Base-by-base conservation (phyloP, 1,140 invertebrate genomes). In the Nylanderia fulva region DNA sequence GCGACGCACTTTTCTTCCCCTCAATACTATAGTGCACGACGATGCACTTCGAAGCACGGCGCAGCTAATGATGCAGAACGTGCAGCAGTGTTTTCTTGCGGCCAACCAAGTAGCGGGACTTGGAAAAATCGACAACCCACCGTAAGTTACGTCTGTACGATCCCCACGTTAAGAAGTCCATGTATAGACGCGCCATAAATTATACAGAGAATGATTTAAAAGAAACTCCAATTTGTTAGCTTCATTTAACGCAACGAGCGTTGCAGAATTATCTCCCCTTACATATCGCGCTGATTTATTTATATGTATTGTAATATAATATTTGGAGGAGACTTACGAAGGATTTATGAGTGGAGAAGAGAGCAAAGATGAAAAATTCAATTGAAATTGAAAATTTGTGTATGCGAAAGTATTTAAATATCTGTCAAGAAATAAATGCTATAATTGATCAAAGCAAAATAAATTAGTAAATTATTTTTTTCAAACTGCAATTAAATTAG, bases 241-340 rank as follows among this genome's bases (percentile, higher is more conserved):
- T 80, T 80, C 58, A 80, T 71, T 71, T 80, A 58, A 71, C 52
- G 33, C 24, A 80, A 80, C 42, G 72, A 33, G 60, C 66, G 75
- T 77, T 75, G 36, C 27, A 27, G 29, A 69, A 80, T 85, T 85
- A 85, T 85, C 39, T 83, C 39, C 29, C 18, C 54, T 45, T 11
- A 52, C 21, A 18, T 24, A 13, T 21, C 61, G 18, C 36, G 58
- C 61, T 79, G 87, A 86, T 89, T 89, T 86, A 88, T 89, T 86
- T n/a, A 56, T 18, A n/a, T n/a, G n/a, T n/a, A 24, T 29, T 36
- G 58, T 56, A 69, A 80, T 69, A 56, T 69, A 13, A 24, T 80
- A 58, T 42, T 48, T 18, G 24, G 11, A 56, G 5, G 45, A 2
- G 3, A 48, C 9, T 42, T 27, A 29, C 15, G 13, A 48, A 0